phyloP scores from a whole-genome alignment of 2,888 invertebrate species.

The Yponomeuta sedellus region DNA sequence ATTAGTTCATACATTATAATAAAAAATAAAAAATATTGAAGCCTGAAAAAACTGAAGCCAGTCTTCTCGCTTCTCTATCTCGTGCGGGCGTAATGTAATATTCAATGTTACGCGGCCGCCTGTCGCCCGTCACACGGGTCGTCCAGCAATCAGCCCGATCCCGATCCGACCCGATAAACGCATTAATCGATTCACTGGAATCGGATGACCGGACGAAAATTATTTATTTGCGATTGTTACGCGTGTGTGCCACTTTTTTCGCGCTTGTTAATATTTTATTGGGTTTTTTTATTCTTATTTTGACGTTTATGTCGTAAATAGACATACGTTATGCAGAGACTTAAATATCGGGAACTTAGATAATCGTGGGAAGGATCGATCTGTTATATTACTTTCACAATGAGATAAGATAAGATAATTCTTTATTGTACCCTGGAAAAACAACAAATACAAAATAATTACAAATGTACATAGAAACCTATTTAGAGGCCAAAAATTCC shows the following conservation, averaged over 20 bases:
- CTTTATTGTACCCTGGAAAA: no score
- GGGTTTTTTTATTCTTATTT: no score
- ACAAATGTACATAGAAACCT: no score
- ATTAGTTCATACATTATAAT: no score
- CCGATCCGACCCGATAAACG: slow-evolving; percentile 1
- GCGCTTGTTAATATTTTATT: not conserved
- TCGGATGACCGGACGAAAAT: not conserved
- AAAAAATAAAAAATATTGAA: not conserved
- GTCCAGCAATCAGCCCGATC: not conserved
- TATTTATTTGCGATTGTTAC: not conserved
- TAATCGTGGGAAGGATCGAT: no score
- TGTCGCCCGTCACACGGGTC: not conserved
- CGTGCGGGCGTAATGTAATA: not conserved
- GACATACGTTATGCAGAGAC: no score
- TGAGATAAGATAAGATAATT: no score
- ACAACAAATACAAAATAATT: no score
- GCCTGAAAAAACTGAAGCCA: not conserved
- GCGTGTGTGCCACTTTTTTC: not conserved
- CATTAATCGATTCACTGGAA: not conserved
- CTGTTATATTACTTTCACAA: no score
- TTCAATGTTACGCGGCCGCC: not conserved
- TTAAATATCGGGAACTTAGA: no score
- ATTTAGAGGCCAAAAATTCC: no score
- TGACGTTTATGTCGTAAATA: no score
- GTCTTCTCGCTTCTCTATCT: not conserved